phyloP scores from a whole-genome alignment of 2,797 vertebrate species.

The Telmatherina bonti region DNA sequence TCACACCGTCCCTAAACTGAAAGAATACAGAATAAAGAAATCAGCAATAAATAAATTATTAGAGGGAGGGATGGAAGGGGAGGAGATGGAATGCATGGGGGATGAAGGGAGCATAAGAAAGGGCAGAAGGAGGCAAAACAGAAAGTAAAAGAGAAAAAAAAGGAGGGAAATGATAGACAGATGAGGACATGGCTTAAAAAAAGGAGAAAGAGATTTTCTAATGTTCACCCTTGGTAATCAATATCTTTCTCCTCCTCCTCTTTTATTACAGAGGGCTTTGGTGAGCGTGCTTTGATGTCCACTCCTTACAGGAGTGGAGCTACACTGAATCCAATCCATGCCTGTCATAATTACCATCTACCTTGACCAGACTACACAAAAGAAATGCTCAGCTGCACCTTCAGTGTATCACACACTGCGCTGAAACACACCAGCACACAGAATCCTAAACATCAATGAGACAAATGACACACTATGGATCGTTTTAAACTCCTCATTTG shows the following conservation, averaged over 20 bases:
- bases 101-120: conserved; percentile 51
- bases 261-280: conserved; percentile 76
- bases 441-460: conserved; percentile 12
- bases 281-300: conserved; percentile 74
- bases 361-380: conserved; percentile 45
- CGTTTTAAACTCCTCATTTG: neutral
- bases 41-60: conserved; percentile 79
- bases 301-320: conserved; percentile 60
- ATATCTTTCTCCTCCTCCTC: conserved; percentile 74
- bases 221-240: conserved; percentile 78
- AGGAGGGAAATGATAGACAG: conserved; percentile 62
- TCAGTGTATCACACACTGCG: conserved; percentile 42
- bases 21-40: conserved; percentile 71
- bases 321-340: conserved; percentile 64
- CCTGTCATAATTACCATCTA: conserved; percentile 72
- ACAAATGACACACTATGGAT: conserved; percentile 17
- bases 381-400: conserved; percentile 51
- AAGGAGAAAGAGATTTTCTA: conserved; percentile 73
- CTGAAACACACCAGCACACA: conserved; percentile 5
- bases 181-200: conserved; percentile 60
- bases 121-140: conserved; percentile 53
- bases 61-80: conserved; percentile 50
- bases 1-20: conserved; percentile 61
- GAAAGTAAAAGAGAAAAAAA: conserved; percentile 30
- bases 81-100: conserved; percentile 52